Evolutionary conservation across 2,888 invertebrate species (phyloP).

Genomic region (Epinotia bilunana): DNA sequence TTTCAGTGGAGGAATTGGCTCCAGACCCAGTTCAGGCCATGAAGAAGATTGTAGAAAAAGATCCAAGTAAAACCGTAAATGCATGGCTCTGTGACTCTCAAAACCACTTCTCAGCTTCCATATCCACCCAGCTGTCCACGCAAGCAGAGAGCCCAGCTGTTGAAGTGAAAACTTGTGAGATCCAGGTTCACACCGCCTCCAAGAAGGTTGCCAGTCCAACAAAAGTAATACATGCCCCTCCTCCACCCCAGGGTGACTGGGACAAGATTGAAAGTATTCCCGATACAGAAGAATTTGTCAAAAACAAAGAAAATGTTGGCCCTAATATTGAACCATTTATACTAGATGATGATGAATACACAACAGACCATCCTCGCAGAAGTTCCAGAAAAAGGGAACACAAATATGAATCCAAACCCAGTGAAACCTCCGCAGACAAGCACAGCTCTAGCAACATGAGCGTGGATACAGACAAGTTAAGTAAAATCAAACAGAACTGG

Average conservation of each 20-base stretch:
- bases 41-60: constrained; percentile 56
- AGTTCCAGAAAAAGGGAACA: constrained; percentile 71
- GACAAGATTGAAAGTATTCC: constrained; percentile 74
- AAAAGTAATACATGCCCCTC: constrained; percentile 56
- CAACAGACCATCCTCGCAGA: constrained; percentile 66
- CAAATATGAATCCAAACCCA: constrained; percentile 50
- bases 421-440: constrained; percentile 55
- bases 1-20: constrained; percentile 70
- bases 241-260: constrained; percentile 72
- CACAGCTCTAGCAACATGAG: constrained; percentile 58
- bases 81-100: constrained; percentile 75
- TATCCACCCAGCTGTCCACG: constrained; percentile 59
- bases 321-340: constrained; percentile 66
- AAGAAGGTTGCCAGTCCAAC: constrained; percentile 56
- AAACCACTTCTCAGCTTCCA: constrained; percentile 73
- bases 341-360: constrained; percentile 65
- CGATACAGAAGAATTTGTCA: constrained; percentile 59
- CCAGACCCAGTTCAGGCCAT: constrained; percentile 50
- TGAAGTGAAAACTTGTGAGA: constrained; percentile 62
- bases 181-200: constrained; percentile 63
- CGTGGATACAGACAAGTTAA: constrained; percentile 59
- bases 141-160: constrained; percentile 56
- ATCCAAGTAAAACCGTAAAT: constrained; percentile 69
- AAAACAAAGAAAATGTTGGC: constrained; percentile 62
- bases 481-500: constrained; percentile 69